Percentiles rank a stretch among this genome's conserved stretches.
These are phyloP conservation scores for Cryptus armator DNA, from an alignment of 2,888 invertebrate species.

Conservation along the genomic window DNA sequence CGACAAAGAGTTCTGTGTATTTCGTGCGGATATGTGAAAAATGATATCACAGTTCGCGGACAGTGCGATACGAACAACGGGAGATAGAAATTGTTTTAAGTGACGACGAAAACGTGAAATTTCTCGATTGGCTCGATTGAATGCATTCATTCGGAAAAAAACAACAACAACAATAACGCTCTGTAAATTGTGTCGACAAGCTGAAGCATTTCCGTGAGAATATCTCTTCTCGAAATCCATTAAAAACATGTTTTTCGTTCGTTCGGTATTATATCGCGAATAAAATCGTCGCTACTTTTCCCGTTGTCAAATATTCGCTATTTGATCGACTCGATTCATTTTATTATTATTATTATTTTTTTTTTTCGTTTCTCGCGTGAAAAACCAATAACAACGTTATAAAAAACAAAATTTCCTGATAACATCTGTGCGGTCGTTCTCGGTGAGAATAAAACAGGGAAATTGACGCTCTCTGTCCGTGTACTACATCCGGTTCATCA, in stretches of 20 bases:
- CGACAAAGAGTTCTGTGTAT: neutral
- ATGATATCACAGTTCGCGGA: neutral
- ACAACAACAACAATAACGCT: neutral
- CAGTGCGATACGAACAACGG: neutral
- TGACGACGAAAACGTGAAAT: neutral
- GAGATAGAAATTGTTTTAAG: neutral
- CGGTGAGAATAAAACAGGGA: neutral
- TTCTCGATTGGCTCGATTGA: neutral
- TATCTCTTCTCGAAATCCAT: neutral
- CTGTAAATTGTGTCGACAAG: neutral
- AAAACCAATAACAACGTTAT: neutral
- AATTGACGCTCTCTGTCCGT: neutral
- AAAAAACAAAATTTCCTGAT: neutral
- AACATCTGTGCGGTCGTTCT: neutral
- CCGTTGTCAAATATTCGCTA: neutral
- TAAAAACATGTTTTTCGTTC: neutral
- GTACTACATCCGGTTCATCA: conserved; percentile 5
- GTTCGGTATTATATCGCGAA: neutral
- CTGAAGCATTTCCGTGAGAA: neutral
- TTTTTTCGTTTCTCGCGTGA: neutral
- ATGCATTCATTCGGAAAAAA: neutral
- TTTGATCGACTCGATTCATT: neutral
- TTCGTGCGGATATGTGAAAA: neutral
- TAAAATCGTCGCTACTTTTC: neutral
- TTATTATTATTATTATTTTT: neutral